Evolutionary conservation across 2,113 vertebrate species (phyloP), one percentile per base, ranked within the genome.

Genomic region (Pelusios castaneus): DNA sequence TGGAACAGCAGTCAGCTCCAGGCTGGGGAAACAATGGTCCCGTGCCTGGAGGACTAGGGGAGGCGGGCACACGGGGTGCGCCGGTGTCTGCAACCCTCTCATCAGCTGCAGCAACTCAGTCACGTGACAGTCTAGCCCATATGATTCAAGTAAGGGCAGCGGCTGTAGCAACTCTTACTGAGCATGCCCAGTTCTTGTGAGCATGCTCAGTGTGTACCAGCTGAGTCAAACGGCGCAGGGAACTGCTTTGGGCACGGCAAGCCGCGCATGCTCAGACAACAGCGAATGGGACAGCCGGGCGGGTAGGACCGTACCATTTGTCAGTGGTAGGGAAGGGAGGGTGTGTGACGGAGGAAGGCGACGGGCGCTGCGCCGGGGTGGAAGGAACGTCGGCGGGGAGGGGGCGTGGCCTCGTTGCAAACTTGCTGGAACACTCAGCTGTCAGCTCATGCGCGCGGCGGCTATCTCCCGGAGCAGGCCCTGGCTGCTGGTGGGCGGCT

Each of bases 291-390:
- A 8, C 29, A 17, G 41, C 49, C 6, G 1, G 17, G n/a, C 55
- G 1, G 3, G 2, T 12, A 51, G 49, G 51, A 17, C 5, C 12
- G 1, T 17, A 10, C 4, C n/a, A 49, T 11, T 12, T 11, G 45
- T 54, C n/a, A 7, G 17, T 34, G 4, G 19, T 3, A 8, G 45
- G 31, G 73, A 54, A 3, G 8, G 49, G 11, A 25, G 4, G 51
- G 34, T 31, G 60, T 8, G 60, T 34, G 14, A 8, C 34, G 22
- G n/a, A 34, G 3, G 27, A 6, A 19, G 19, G 17, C 11, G 1
- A 56, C 4, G 1, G 16, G 3, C 7, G 7, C 54, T 11, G 9
- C 1, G 3, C 1, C 41, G 4, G 4, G 45, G 13, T 8, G 63
- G 8, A 82, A 80, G 63, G 8, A 82, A 80, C 67, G 84, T 82